phyloP scores from a whole-genome alignment of 53 echinoderm and acorn worm species.

The Crossaster papposus region DNA sequence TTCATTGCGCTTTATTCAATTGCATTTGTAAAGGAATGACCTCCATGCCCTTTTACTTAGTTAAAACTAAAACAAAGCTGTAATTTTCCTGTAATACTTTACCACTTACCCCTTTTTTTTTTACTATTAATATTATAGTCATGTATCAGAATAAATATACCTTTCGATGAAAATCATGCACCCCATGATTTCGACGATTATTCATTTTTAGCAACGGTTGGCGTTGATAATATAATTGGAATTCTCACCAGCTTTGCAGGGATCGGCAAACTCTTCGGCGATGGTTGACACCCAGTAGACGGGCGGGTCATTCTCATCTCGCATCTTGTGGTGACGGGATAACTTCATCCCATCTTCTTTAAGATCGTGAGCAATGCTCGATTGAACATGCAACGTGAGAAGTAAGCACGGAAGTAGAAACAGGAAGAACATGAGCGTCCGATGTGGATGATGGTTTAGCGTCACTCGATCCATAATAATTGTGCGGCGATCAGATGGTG shows the following conservation, averaged over 20 bases:
- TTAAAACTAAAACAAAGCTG: too few species aligned
- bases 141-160: too few species aligned
- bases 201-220: too few species aligned
- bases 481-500: neutral
- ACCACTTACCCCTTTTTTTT: too few species aligned
- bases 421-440: conserved; percentile 21
- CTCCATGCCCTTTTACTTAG: neutral
- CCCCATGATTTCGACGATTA: too few species aligned
- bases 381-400: neutral
- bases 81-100: too few species aligned
- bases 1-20: neutral
- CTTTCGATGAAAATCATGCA: too few species aligned
- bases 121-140: too few species aligned
- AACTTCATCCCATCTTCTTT: conserved; percentile 33
- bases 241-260: conserved; percentile 67
- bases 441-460: conserved; percentile 4
- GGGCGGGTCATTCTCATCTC: neutral
- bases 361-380: conserved; percentile 10
- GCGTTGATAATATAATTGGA: neutral
- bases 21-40: neutral
- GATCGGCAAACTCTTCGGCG: conserved; percentile 59
- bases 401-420: neutral
- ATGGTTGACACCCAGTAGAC: conserved; percentile 53
- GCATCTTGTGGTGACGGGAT: neutral
- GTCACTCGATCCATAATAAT: conserved; percentile 1